These are phyloP conservation scores for Marronus borbonicus DNA, from an alignment of 2,888 invertebrate genomes.

Conservation along the genomic window DNA sequence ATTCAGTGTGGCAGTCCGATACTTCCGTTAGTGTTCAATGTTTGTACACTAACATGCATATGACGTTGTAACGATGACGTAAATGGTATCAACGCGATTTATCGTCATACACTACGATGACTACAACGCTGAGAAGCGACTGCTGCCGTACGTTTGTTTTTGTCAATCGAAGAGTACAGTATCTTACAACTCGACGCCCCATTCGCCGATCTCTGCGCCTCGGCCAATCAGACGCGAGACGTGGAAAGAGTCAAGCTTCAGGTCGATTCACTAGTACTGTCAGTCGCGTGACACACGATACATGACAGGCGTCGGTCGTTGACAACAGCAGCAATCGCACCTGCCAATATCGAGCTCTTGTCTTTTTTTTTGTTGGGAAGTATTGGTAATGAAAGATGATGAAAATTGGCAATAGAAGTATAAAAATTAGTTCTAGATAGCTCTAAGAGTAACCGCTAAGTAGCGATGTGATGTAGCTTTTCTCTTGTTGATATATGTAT, in stretches of 20 bases:
- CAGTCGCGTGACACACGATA: no score
- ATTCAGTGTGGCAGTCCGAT: neutral
- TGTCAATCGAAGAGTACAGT: conserved; percentile 2
- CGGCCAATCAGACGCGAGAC: conserved; percentile 1
- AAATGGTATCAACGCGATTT: neutral
- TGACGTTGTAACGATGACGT: neutral
- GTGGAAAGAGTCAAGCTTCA: neutral
- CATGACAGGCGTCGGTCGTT: no score
- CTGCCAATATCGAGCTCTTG: no score
- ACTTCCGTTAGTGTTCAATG: neutral
- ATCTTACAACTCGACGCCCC: conserved; percentile 1
- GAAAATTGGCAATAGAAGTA: no score
- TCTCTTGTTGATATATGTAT: no score
- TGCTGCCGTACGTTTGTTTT: neutral
- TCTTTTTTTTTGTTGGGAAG: no score
- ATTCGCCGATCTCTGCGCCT: neutral
- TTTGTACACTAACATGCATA: neutral
- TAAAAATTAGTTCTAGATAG: no score
- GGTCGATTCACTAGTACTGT: conserved; percentile 1
- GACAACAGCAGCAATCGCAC: no score
- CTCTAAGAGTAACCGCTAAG: no score
- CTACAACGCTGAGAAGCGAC: neutral
- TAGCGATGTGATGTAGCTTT: no score
- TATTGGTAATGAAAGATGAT: no score
- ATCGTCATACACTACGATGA: neutral